phyloP scores from a whole-genome alignment of 1,140 invertebrate genomes.

The Dysdera silvatica region DNA sequence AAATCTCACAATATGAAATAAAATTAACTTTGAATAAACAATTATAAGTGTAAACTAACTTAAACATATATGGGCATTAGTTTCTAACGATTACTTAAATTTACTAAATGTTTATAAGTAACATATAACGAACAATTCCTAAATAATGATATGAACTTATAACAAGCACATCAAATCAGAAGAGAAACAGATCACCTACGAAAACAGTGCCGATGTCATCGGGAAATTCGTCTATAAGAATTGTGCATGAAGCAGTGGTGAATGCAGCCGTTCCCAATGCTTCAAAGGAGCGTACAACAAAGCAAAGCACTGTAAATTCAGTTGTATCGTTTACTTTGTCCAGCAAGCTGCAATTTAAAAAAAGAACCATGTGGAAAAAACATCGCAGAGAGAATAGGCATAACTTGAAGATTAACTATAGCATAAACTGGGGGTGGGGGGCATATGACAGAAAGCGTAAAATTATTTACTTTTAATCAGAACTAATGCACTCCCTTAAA shows the following conservation, averaged over 20 bases:
- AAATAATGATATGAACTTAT: no score
- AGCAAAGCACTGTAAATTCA: constrained; percentile 59
- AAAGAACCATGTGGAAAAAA: constrained; percentile 26
- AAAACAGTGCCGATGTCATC: constrained; percentile 63
- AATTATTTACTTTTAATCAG: not conserved
- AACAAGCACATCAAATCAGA: no score
- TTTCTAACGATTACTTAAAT: no score
- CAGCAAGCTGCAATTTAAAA: constrained; percentile 51
- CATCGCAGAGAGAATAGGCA: not conserved
- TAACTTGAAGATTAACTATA: no score
- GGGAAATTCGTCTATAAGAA: constrained; percentile 65
- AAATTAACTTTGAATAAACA: no score
- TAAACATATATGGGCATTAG: no score
- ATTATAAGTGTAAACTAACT: no score
- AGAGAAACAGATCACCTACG: constrained; percentile 43
- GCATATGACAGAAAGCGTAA: not conserved
- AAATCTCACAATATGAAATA: no score
- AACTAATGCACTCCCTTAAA: not conserved
- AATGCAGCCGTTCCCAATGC: constrained; percentile 65
- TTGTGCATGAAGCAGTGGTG: constrained; percentile 63
- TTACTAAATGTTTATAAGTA: no score
- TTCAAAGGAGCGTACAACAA: constrained; percentile 60
- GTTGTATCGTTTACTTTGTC: constrained; percentile 52
- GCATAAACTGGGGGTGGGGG: not conserved
- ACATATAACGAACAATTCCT: no score